Evolutionary conservation across 2,113 vertebrate genomes (phyloP).

Genomic region (Geothlypis trichas): DNA sequence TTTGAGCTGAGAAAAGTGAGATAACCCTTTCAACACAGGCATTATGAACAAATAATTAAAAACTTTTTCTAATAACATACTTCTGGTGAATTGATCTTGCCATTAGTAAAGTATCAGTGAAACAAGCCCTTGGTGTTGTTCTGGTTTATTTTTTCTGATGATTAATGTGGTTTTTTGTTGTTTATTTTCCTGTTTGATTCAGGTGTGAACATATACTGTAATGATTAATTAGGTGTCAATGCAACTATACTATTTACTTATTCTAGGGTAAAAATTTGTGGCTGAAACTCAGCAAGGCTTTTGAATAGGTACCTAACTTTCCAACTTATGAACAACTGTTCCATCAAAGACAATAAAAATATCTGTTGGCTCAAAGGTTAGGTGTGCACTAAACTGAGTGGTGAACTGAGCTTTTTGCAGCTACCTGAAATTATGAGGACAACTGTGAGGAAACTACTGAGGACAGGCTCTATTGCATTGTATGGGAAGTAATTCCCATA

Average conservation of each 20-base stretch:
- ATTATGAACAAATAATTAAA: background rate
- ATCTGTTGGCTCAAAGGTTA: background rate
- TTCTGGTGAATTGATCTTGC: background rate
- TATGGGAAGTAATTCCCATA: background rate
- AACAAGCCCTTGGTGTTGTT: background rate
- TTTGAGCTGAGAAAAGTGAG: background rate
- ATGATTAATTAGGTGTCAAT: slow-evolving; percentile 5
- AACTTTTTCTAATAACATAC: background rate
- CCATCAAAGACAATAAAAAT: background rate
- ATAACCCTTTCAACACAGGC: background rate
- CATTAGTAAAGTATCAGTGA: background rate
- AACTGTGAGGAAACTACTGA: background rate
- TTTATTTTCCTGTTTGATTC: background rate
- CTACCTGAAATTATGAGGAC: background rate
- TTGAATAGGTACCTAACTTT: background rate
- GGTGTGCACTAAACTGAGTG: background rate
- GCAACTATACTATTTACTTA: background rate
- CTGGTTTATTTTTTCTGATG: background rate
- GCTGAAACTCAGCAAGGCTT: background rate
- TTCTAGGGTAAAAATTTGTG: background rate
- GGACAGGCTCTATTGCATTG: background rate
- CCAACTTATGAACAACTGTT: background rate
- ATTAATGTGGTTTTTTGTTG: background rate
- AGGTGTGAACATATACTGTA: background rate
- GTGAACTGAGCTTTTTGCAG: background rate